phyloP scores from a whole-genome alignment of 2,797 vertebrate genomes.

The Protosalanx chinensis region DNA sequence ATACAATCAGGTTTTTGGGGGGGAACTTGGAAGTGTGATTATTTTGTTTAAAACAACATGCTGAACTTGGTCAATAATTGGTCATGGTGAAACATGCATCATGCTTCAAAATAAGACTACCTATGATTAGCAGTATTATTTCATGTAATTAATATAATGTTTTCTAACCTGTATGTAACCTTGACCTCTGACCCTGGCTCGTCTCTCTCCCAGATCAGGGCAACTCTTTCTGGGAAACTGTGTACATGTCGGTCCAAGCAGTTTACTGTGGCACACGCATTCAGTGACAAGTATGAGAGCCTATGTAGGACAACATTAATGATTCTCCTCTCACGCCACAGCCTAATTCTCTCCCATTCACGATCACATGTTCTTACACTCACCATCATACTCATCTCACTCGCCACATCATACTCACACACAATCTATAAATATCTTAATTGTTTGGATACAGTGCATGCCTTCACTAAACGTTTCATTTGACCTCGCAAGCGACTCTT shows the following conservation, averaged over 20 bases:
- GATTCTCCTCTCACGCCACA: constrained; percentile 1
- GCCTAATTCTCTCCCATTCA: neutral
- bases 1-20: neutral
- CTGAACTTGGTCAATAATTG: too few species aligned
- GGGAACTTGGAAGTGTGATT: too few species aligned
- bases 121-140: neutral
- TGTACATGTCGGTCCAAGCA: constrained; percentile 89
- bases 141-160: neutral
- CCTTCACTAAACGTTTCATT: neutral
- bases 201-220: constrained; percentile 94
- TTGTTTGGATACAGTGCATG: neutral
- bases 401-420: neutral
- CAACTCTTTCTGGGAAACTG: constrained; percentile 80
- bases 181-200: constrained; percentile 86
- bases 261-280: constrained; percentile 75
- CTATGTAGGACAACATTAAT: too few species aligned
- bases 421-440: constrained; percentile 2
- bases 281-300: too few species aligned
- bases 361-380: neutral
- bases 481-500: neutral
- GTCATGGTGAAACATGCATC: neutral
- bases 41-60: too few species aligned
- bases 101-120: neutral
- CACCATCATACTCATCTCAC: constrained; percentile 15
- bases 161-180: constrained; percentile 85